Evolutionary conservation across 2,888 invertebrate species (phyloP).

Genomic region (Cotesia congregata): DNA sequence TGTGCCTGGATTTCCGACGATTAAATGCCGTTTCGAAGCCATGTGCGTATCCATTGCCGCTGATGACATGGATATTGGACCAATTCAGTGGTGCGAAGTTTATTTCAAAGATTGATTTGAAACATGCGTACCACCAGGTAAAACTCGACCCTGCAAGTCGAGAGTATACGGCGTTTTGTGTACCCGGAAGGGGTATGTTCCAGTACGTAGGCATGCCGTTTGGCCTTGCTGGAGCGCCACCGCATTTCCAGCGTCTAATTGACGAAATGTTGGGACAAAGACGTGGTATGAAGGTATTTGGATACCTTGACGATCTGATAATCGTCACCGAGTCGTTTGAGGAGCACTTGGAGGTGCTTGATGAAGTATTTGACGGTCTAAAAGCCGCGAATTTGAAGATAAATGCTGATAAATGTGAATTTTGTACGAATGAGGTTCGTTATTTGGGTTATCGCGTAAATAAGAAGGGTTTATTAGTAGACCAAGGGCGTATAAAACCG

Average conservation of each 20-base stretch:
- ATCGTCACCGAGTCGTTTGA: slow-evolving; percentile 2
- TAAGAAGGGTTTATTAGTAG: slow-evolving; percentile 27
- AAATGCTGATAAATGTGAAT: no score
- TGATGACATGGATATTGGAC: neutral
- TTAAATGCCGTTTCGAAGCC: slow-evolving; percentile 52
- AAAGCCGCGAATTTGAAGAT: slow-evolving; percentile 21
- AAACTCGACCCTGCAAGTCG: neutral
- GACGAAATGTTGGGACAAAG: slow-evolving; percentile 23
- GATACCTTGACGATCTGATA: slow-evolving; percentile 13
- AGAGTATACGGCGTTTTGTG: slow-evolving; percentile 46
- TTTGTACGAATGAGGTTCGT: slow-evolving; percentile 46
- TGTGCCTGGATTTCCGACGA: slow-evolving; percentile 53
- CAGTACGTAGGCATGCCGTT: slow-evolving; percentile 52
- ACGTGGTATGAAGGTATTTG: neutral
- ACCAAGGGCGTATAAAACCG: neutral
- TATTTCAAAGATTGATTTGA: slow-evolving; percentile 20
- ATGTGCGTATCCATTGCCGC: slow-evolving; percentile 9
- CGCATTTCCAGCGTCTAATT: slow-evolving; percentile 22
- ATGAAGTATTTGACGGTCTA: no score
- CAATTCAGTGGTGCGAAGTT: neutral
- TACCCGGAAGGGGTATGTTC: slow-evolving; percentile 54
- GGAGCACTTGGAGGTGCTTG: slow-evolving; percentile 18
- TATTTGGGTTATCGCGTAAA: slow-evolving; percentile 43
- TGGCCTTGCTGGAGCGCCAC: slow-evolving; percentile 18
- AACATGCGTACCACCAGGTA: slow-evolving; percentile 18